A percentile compares a stretch with the other conserved stretches of the same genome.
Evolutionary conservation across 2,797 vertebrate species (phyloP).

Genomic region (Nasua narica): DNA sequence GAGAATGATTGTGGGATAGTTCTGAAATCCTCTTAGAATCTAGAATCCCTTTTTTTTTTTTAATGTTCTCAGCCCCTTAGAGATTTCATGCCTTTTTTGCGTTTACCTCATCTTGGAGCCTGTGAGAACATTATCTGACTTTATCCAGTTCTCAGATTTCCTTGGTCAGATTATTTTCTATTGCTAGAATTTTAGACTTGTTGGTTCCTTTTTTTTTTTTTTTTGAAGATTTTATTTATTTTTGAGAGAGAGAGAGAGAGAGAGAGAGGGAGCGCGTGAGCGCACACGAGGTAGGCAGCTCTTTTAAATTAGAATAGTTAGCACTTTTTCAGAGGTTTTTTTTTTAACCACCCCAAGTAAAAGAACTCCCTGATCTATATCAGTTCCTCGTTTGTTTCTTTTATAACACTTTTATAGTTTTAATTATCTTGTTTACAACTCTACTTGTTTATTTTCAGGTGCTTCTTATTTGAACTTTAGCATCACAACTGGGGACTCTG

Average conservation of each 20-base stretch:
- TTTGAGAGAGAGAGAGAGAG: too few relatives aligned
- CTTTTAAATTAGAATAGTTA: not conserved
- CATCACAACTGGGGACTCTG: not conserved
- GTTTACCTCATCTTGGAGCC: not conserved
- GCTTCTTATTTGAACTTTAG: not conserved
- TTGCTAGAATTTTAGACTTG: slow-evolving; percentile 16
- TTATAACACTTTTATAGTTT: not conserved
- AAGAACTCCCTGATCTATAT: not conserved
- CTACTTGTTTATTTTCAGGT: not conserved
- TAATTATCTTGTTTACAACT: not conserved
- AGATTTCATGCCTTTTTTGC: not conserved
- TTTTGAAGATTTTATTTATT: not conserved
- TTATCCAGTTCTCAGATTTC: slow-evolving; percentile 7
- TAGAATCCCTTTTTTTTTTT: not conserved
- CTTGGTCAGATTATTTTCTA: not conserved
- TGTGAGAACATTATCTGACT: not conserved
- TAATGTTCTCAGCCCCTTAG: not conserved
- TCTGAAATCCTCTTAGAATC: not conserved
- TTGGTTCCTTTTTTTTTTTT: slow-evolving; percentile 10
- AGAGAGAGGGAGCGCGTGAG: too few relatives aligned
- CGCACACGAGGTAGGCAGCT: not conserved
- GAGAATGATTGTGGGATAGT: not conserved
- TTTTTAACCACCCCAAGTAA: not conserved
- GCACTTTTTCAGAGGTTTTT: not conserved
- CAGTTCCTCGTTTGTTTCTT: not conserved